Base-by-base conservation (phyloP, 1,140 invertebrate species). In the Pseudomyrmex cubaensis region DNA sequence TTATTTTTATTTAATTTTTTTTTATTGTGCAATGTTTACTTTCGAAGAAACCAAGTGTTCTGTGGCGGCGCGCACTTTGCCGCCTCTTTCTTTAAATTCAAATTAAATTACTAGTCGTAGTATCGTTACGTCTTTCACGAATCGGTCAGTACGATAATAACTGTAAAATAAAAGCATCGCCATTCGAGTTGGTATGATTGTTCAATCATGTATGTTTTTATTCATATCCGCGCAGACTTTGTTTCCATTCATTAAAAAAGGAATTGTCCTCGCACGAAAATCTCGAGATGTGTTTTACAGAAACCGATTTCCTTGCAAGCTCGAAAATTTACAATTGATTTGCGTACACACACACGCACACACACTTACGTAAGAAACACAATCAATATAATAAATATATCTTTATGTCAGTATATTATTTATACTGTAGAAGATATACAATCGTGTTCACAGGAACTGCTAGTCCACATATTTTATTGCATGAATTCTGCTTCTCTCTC, bases 161-260 rank as follows among this genome's bases (percentile, higher is more conserved):
- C 35, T 25, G 25, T 25, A 25, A 25, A 25, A 25, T 25, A 15
- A 12, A 84, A 89, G 76, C 88, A 78, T 85, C 85, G 85, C 61
- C 80, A 52, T 75, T 66, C 66, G 44, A 82, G 20, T 56, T 50
- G 72, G 35, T 44, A 52, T 56, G 84, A 73, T 77, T 83, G 76
- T 87, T 87, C 76, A 73, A 86, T 88, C 69, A 82, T 54, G 52
- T 69, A 57, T 52, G 73, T 77, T 80, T 87, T 87, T 82, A 87
- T 87, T 85, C 82, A 87, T 77, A 75, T 82, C 74, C 82, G 50
- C 75, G 56, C 4, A 44, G 62, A 25, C 9, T 76, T 62, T 61
- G 46, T 84, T 82, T 44, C 57, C 78, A 88, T 88, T 87, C 86
- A 87, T 85, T 22, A 54, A 76, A 67, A 35, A 35, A 35, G n/a